Evolutionary conservation across 2,888 invertebrate genomes (phyloP).

Genomic region (Netelia melanura): DNA sequence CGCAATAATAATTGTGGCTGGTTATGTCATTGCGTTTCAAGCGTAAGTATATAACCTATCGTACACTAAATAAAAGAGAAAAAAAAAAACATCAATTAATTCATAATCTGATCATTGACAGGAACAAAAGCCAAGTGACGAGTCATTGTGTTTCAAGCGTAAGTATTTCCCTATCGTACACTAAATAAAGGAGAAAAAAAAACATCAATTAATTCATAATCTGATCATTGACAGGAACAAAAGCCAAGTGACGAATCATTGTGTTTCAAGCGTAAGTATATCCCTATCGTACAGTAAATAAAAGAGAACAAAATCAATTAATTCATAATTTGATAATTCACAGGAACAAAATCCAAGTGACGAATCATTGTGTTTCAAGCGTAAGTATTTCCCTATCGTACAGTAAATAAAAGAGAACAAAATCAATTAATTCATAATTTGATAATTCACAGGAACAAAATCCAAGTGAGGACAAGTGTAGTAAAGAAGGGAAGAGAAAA

Average conservation of each 20-base stretch:
- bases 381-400: too few relatives aligned
- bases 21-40: background rate
- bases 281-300: background rate
- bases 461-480: background rate
- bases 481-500: background rate
- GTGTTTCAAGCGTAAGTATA: background rate
- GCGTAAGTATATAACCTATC: background rate
- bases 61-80: background rate
- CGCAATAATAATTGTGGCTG: conserved; percentile 16
- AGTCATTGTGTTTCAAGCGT: background rate
- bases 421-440: background rate
- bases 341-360: background rate
- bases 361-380: too few relatives aligned
- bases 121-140: too few relatives aligned
- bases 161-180: background rate
- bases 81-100: too few relatives aligned
- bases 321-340: background rate
- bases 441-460: background rate
- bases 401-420: background rate
- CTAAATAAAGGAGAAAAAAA: background rate
- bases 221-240: too few relatives aligned
- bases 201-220: too few relatives aligned
- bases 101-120: too few relatives aligned
- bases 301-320: background rate
- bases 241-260: background rate